Base-by-base conservation (phyloP, 2,797 vertebrate species). In the Nyctibius grandis region DNA sequence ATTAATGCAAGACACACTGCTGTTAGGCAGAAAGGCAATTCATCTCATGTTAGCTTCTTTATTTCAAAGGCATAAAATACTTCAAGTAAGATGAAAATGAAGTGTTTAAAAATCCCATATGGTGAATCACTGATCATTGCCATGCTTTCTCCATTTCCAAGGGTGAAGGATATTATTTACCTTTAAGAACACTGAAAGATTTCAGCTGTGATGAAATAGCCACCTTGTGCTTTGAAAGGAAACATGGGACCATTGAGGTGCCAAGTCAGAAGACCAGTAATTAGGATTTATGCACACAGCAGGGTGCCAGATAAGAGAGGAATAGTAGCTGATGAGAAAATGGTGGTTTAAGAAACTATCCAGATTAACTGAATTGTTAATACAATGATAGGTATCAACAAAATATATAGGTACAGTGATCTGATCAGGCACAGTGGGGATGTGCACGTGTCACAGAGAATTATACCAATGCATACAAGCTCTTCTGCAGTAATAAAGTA, bases 161-260 rank as follows among this genome's bases (percentile, higher is more conserved):
- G 40, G 40, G 65, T 57, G 85, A 96, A 90, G 63, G 60, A 73
- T 91, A 91, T 95, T 96, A 96, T 96, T 94, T 95, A 73, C 60
- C 93, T 93, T 91, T 89, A 95, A 96, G 83, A 95, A 81, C 42
- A 45, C 83, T 94, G 65, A 54, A 86, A 93, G 88, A 93, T 96
- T 95, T 97, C 36, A 87, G 17, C 81, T 94, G 47, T 73, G 95
- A 94, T 96, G 74, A 96, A 96, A 95, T 91, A 85, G 34, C 78
- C 63, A 82, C 84, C 42, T 83, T 72, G n/a, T 87, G 36, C 74
- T 75, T 93, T 91, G 63, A 87, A 93, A 89, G 61, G 33, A 77
- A 91, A 68, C 3, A 1, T 57, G 38, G 31, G n/a, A 65, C 28
- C 38, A 26, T 2, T 16, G 25, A 91, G 77, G 28, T 72, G 91